Evolutionary conservation across 2,797 vertebrate genomes (phyloP).

Genomic region (Capromys pilorides): DNA sequence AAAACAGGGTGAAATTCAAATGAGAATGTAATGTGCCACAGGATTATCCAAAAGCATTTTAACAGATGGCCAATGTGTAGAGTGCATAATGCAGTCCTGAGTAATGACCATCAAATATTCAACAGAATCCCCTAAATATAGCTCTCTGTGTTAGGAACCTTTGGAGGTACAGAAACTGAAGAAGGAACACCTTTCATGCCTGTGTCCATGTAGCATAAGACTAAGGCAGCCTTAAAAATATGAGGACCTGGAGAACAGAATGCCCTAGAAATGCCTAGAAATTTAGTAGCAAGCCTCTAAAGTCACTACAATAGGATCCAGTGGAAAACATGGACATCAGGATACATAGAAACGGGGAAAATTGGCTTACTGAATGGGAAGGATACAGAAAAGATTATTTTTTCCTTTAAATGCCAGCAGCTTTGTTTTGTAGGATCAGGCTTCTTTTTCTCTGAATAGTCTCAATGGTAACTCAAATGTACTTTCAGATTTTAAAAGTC

Average conservation of each 20-base stretch:
- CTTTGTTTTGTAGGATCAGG: background rate
- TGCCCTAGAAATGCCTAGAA: background rate
- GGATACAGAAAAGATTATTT: background rate
- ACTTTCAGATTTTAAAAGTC: background rate
- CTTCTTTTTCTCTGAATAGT: background rate
- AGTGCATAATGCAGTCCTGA: background rate
- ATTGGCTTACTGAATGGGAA: background rate
- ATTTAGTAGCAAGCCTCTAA: background rate
- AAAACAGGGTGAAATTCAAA: background rate
- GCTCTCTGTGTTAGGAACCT: background rate
- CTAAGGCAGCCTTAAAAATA: background rate
- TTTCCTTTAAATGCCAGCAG: background rate
- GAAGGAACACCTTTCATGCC: background rate
- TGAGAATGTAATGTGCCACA: background rate
- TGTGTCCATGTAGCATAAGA: background rate
- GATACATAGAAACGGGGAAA: background rate
- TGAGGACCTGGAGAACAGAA: background rate
- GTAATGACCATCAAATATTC: background rate
- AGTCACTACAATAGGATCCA: background rate
- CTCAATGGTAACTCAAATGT: background rate
- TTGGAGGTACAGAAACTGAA: background rate
- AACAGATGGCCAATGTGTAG: background rate
- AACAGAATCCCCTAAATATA: background rate
- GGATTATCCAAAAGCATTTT: background rate
- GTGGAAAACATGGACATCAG: background rate